Evolutionary conservation across 1,140 invertebrate genomes (phyloP).

Genomic region (Papilio glaucus): DNA sequence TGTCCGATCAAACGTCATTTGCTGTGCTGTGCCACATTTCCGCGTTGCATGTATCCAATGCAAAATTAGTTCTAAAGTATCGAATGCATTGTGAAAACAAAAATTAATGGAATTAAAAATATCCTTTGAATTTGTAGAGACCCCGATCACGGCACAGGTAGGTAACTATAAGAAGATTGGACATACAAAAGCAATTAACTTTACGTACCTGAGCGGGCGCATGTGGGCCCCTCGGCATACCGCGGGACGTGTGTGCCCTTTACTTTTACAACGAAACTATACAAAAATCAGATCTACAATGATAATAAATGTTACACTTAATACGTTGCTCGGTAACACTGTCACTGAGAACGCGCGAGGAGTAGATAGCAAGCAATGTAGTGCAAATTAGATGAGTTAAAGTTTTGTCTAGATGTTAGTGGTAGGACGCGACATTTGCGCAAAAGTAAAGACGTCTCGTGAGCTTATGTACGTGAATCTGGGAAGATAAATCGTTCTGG

Average conservation of each 20-base stretch:
- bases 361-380: conserved; percentile 4
- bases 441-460: conserved; percentile 62
- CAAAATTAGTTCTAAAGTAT: no score
- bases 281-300: background rate
- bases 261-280: conserved; percentile 24
- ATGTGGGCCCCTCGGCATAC: conserved; percentile 50
- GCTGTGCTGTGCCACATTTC: no score
- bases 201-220: conserved; percentile 58
- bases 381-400: background rate
- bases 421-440: conserved; percentile 58
- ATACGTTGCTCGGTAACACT: conserved; percentile 5
- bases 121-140: conserved; percentile 49
- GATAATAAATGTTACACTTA: background rate
- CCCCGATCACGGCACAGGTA: conserved; percentile 65
- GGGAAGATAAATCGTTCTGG: conserved; percentile 71
- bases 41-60: no score
- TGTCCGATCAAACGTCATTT: no score
- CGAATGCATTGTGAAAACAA: conserved; percentile 11
- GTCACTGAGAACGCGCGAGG: no score
- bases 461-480: conserved; percentile 52
- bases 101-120: conserved; percentile 31
- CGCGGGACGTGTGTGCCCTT: conserved; percentile 47
- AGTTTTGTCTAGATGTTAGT: background rate
- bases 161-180: conserved; percentile 71
- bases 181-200: conserved; percentile 80